Base-by-base conservation (phyloP, 2,797 vertebrate species). In the Anas bahamensis region DNA sequence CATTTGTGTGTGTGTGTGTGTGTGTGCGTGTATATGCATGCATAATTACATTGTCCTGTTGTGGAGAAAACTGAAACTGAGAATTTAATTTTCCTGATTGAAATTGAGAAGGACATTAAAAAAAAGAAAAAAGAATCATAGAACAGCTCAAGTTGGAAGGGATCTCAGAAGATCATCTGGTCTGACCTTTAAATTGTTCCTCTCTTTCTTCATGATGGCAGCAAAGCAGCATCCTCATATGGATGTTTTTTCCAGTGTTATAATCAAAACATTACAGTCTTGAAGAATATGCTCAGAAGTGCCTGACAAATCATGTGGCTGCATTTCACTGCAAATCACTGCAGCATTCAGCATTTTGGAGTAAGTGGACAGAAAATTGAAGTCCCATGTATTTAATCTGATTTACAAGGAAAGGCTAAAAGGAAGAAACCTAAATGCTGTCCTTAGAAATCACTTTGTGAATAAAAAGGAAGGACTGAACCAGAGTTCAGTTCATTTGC, bases 251-350 rank as follows among this genome's bases (percentile, higher is more conserved):
- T 52, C 24, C 37, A 65, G 77, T 19, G 7, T 83, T 66, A 60
- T 87, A 96, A 91, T 95, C 94, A 94, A 96, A 97, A 95, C 92
- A 57, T 74, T 94, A 73, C 81, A 93, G 1, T 78, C 82, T 90
- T 79, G 68, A 95, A 89, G 85, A 94, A 88, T 17, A 7, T 71
- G 8, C 71, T 93, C 94, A 73, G 79, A 93, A 88, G 83, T 82
- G 33, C 85, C 53, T 92, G 87, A 86, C 41, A 96, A 92, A 93
- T 24, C 64, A 61, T 28, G 9, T 88, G 86, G 48, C 22, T 71
- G 42, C 42, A 42, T 42, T 42, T 42, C 42, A 42, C 42, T 42
- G 42, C 42, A 42, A 42, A 42, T 42, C 42, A 42, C 42, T 94
- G 68, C 80, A 53, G 42, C 55, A 63, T 83, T 86, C 77, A 79